Conservation (phyloP, 2,113 vertebrate species). For the Prunella fulvescens region DNA sequence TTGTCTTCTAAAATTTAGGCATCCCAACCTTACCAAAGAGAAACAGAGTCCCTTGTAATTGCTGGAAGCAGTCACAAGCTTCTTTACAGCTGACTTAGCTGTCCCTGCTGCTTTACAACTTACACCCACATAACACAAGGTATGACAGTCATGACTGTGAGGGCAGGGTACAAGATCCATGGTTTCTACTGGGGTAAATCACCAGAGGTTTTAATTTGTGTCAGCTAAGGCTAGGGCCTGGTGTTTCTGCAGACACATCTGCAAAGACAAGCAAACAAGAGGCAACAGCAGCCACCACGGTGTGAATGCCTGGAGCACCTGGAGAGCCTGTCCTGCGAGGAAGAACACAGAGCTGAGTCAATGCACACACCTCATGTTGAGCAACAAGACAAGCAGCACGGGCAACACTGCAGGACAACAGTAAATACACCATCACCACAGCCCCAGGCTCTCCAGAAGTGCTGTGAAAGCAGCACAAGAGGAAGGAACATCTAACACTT, state of each 20-base stretch:
- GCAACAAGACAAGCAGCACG: neutral
- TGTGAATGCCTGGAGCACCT: neutral
- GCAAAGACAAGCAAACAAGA: fast-evolving
- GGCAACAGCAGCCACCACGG: neutral
- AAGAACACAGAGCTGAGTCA: neutral
- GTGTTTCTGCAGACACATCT: neutral
- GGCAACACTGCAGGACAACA: neutral
- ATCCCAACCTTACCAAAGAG: neutral
- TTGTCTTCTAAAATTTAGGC: neutral
- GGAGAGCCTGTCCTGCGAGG: neutral
- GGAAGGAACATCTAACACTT: conserved; percentile 5
- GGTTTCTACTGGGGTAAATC: neutral
- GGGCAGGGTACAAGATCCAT: neutral
- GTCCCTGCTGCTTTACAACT: neutral
- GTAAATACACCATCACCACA: neutral
- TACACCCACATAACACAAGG: neutral
- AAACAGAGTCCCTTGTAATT: neutral
- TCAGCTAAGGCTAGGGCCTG: neutral
- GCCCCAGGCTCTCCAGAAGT: neutral
- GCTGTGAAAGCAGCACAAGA: neutral
- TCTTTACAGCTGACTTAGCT: neutral
- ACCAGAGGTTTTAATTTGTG: neutral
- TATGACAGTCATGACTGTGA: neutral
- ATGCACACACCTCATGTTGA: fast-evolving
- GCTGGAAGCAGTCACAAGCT: neutral